Base-by-base conservation (phyloP, 2,888 invertebrate species). In the Agonopterix heracliana region DNA sequence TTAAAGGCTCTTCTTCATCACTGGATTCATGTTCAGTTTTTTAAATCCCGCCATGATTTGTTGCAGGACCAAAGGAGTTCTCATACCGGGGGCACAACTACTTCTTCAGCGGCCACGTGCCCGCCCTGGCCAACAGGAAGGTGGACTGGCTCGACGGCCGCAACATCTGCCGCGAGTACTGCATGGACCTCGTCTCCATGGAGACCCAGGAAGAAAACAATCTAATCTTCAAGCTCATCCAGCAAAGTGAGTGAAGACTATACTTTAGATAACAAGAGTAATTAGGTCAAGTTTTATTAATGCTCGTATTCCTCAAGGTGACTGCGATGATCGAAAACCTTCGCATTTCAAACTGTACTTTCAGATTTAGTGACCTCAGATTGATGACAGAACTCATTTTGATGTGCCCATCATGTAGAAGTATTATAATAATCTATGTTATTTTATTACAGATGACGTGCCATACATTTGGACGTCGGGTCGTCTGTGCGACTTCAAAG, bases 381-480 rank as follows among this genome's bases (percentile, higher is more conserved):
- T 40, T 12, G 40, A 40, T 12, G 40, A 40, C 40, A 10, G 40
- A 40, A 40, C 11, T 40, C 12, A 11, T 40, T 11, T 40, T 9
- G n/a, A n/a, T 8, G 12, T 40, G 40, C 40, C 12, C n/a, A 40
- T 7, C n/a, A 11, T 50, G 26, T 26, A 26, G 26, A 26, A 5
- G 26, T 26, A 26, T 26, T 26, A 26, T 26, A 26, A 26, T 26
- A 26, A 26, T 5, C 26, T 5, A 26, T 26, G 5, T 26, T 26
- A 26, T 26, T 26, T 26, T 4, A 38, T 82, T 77, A 35, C 79
- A 94, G 94, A 95, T 63, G 95, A 96, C 76, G 94, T 96, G 44
- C 96, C 96, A 2, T 97, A 96, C 89, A 97, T 97, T 71, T 97
- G 97, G 96, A 96, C 97, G 10, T 95, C 95, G 4, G 97, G 96